Base-by-base conservation (phyloP, 2,797 vertebrate genomes). In the Tenualosa thibaudeaui region DNA sequence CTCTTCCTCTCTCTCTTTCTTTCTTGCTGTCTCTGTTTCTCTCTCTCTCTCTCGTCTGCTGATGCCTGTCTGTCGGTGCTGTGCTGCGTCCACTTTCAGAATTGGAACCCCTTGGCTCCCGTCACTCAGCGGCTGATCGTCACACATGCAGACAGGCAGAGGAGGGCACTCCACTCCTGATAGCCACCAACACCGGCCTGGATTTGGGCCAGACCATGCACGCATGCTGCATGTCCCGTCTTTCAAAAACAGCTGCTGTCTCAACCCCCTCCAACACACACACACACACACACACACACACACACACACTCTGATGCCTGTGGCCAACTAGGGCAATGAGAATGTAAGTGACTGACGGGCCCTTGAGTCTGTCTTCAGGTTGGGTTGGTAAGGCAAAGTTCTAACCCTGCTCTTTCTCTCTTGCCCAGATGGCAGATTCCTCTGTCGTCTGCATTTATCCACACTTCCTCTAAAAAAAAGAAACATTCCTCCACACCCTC, bases 351-450 rank as follows among this genome's bases (percentile, higher is more conserved):
- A 92, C 89, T 88, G 89, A 90, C 84, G 89, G 86, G 91, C 91
- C 91, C 93, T 94, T 90, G 85, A 92, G 88, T 88, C 90, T 92
- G 93, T 92, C 84, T 88, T 92, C 86, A 88, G 89, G 89, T 87
- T 54, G 81, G 87, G 85, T 87, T 90, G 89, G 84, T 88, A 88
- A 89, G 88, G 86, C 84, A 85, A 87, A 86, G 87, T 82, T 85
- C 84, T 89, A 89, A 89, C 86, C 40, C 87, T 56, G 51, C 82
- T 82, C 88, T 65, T 51, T 19, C 5, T 19, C 3, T 58, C 85
- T 85, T 81, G 81, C 85, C 46, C 26, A 56, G 84, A 60, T 83
- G 85, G 22, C 4, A 56, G 43, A 49, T 82, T 58, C 40, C 3
- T 2, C 50, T 68, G 58, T 68, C 58, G 50, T 88, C 81, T 85